phyloP scores from a whole-genome alignment of 53 echinoderm and acorn worm species.

The Holothuria leucospilota region DNA sequence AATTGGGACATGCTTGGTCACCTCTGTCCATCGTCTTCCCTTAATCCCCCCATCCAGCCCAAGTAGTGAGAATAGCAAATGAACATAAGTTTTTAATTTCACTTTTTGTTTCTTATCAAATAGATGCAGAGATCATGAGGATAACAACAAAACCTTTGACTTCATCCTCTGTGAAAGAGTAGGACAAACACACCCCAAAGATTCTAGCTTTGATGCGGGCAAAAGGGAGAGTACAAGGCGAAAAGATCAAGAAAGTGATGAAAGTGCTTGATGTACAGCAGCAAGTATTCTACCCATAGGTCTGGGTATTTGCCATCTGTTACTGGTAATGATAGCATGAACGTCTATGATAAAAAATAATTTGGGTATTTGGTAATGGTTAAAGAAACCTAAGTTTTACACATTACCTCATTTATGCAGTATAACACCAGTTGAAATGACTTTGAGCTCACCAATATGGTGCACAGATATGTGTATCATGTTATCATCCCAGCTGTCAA shows the following conservation, averaged over 20 bases:
- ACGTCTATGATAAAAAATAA: no score
- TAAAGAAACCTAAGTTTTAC: no score
- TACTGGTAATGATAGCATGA: no score
- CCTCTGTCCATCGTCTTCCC: not conserved
- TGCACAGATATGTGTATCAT: no score
- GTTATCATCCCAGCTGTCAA: no score
- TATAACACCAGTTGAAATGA: no score
- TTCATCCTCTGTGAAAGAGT: slow-evolving; percentile 9
- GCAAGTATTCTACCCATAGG: not conserved
- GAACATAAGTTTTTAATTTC: not conserved
- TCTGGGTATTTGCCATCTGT: no score
- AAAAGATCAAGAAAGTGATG: slow-evolving; percentile 41
- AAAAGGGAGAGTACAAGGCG: slow-evolving; percentile 36
- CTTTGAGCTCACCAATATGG: no score
- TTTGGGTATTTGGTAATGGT: no score
- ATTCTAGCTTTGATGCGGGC: slow-evolving; percentile 28
- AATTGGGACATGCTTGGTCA: not conserved
- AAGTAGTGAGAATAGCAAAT: not conserved
- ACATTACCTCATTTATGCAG: no score
- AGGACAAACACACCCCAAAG: slow-evolving; percentile 1
- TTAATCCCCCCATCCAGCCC: no score
- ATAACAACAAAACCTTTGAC: slow-evolving; percentile 13
- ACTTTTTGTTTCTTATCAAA: not conserved
- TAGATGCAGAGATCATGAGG: slow-evolving; percentile 26
- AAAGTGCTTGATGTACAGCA: slow-evolving; percentile 29